phyloP scores from a whole-genome alignment of 1,140 invertebrate genomes.

The Plectus sambesii region DNA sequence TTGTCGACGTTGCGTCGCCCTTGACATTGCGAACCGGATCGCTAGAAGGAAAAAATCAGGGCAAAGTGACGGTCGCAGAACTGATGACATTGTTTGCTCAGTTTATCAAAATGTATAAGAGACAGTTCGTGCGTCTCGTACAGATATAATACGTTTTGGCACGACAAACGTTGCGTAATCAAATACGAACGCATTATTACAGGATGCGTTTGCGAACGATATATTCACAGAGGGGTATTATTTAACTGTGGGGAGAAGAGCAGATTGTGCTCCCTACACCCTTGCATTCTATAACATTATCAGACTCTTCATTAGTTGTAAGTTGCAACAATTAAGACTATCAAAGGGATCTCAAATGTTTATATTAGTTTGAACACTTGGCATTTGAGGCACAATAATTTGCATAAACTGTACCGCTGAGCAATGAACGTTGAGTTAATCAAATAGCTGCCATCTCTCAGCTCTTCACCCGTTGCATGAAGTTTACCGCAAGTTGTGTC shows the following conservation, averaged over 20 bases:
- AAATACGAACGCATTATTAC: background rate
- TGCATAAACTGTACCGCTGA: constrained; percentile 36
- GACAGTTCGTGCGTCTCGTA: background rate
- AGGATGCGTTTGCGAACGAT: background rate
- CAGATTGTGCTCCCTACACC: background rate
- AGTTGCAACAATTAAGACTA: no score
- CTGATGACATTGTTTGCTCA: constrained; percentile 8
- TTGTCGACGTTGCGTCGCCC: constrained; percentile 43
- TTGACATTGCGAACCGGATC: constrained; percentile 41
- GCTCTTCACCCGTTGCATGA: constrained; percentile 41
- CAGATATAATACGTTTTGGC: background rate
- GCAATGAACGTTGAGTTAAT: constrained; percentile 44
- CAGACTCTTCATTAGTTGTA: background rate
- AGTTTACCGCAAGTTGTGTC: constrained; percentile 44
- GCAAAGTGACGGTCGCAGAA: constrained; percentile 10
- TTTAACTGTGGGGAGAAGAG: background rate
- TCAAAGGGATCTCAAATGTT: no score
- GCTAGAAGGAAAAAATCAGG: no score
- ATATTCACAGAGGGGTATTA: no score
- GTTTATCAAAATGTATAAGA: background rate
- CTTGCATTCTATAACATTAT: constrained; percentile 9
- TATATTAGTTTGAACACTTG: no score
- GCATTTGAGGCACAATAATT: no score
- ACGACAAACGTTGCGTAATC: background rate
- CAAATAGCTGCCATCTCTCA: constrained; percentile 32